phyloP scores from a whole-genome alignment of 2,797 vertebrate species.

The Anas flavirostris region DNA sequence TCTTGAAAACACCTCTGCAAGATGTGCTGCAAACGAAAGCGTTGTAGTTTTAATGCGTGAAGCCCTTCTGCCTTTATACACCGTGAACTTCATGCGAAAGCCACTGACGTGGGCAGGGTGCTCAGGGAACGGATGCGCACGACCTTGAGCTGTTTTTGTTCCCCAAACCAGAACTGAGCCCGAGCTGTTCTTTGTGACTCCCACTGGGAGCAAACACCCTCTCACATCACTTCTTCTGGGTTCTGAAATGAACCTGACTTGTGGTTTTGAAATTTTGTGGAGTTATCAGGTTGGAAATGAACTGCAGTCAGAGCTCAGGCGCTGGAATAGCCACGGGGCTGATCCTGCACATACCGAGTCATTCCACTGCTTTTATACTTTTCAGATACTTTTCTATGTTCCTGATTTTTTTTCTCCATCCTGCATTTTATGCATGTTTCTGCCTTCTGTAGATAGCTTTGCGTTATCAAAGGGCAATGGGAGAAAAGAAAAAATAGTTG shows the following conservation, averaged over 20 bases:
- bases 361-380: neutral
- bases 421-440: slow-evolving; percentile 47
- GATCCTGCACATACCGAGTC: neutral
- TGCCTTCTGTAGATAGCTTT: slow-evolving; percentile 43
- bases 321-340: neutral
- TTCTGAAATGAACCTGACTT: neutral
- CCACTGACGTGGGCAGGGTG: neutral
- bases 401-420: neutral
- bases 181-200: no score
- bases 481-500: slow-evolving; percentile 44
- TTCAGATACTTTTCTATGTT: neutral
- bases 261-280: neutral
- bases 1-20: neutral
- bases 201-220: neutral
- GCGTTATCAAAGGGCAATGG: slow-evolving; percentile 58
- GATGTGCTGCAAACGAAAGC: neutral
- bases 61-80: no score
- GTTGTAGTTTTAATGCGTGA: neutral
- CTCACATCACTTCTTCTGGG: neutral
- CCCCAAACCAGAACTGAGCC: neutral
- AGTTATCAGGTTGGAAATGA: neutral
- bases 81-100: neutral
- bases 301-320: neutral
- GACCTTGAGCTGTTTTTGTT: neutral
- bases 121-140: neutral